Conservation (phyloP, 2,888 invertebrate genomes). For the Herminia tarsipennalis region DNA sequence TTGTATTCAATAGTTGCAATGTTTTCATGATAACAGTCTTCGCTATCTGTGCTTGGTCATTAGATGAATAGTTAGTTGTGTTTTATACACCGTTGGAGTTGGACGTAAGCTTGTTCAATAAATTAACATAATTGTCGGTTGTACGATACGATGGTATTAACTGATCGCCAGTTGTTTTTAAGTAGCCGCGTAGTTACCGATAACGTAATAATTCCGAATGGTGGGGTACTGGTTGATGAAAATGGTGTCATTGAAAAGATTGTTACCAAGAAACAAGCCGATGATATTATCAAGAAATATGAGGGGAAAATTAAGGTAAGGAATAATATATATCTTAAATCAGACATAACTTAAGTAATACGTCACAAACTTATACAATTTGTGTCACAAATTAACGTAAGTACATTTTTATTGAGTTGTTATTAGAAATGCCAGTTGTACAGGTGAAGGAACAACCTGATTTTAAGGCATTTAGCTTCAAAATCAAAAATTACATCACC, state of each 20-base stretch:
- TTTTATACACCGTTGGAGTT: slow-evolving; percentile 37
- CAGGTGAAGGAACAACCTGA: too few species aligned
- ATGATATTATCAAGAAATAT: slow-evolving; percentile 73
- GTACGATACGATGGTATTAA: slow-evolving; percentile 56
- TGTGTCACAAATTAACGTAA: too few species aligned
- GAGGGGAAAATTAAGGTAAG: slow-evolving; percentile 83
- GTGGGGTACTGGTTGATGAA: slow-evolving; percentile 86
- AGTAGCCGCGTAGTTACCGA: slow-evolving; percentile 82
- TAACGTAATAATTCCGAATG: slow-evolving; percentile 76
- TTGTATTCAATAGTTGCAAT: slow-evolving; percentile 42
- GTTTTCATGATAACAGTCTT: slow-evolving; percentile 33
- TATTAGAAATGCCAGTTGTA: too few species aligned
- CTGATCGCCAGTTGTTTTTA: slow-evolving; percentile 71
- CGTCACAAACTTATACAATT: too few species aligned
- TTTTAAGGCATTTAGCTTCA: too few species aligned
- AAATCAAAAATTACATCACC: slow-evolving; percentile 2
- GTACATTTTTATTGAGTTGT: too few species aligned
- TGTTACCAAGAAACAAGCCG: slow-evolving; percentile 74
- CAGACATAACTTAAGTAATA: too few species aligned
- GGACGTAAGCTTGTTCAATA: slow-evolving; percentile 41
- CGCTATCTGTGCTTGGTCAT: slow-evolving; percentile 28
- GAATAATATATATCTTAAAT: too few species aligned
- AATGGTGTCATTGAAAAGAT: slow-evolving; percentile 86
- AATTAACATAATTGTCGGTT: slow-evolving; percentile 17
- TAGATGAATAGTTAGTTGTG: slow-evolving; percentile 47